Percentiles rank a stretch among this genome's conserved stretches.
These are phyloP conservation scores for Pelagia noctiluca DNA, from an alignment of 30 jellyfish, hydroid and myxozoan species.

Conservation along the genomic window DNA sequence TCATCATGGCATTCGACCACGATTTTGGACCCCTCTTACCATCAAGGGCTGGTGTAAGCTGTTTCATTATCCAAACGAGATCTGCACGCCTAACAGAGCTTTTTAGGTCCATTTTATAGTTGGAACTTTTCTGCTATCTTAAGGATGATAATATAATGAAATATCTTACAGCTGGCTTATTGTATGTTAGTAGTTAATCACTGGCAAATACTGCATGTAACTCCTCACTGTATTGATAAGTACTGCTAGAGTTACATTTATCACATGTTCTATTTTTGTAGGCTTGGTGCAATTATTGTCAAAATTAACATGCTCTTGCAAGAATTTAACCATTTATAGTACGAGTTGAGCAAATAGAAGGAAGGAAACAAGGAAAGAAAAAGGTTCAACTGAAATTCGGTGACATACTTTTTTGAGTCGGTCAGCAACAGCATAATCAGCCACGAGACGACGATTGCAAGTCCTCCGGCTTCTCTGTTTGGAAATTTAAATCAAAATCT, in stretches of 20 bases:
- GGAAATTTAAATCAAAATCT: background rate
- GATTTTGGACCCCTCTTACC: no score
- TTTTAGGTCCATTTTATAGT: no score
- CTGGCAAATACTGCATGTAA: no score
- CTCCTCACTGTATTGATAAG: background rate
- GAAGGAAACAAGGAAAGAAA: background rate
- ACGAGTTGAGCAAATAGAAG: background rate
- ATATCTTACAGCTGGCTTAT: no score
- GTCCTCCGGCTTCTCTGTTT: constrained; percentile 61
- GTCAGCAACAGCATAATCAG: constrained; percentile 3
- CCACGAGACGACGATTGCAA: constrained; percentile 63
- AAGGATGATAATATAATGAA: no score
- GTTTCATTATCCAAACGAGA: no score
- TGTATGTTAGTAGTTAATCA: no score
- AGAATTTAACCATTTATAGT: background rate
- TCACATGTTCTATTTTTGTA: background rate
- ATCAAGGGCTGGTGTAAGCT: no score
- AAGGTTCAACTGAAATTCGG: background rate
- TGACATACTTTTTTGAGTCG: constrained; percentile 34
- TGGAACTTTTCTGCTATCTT: no score
- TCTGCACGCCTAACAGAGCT: no score
- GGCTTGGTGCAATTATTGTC: background rate
- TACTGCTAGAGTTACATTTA: background rate
- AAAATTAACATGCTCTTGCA: background rate
- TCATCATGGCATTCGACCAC: no score